Base-by-base conservation (phyloP, 2,113 vertebrate species). In the Melanocharis versteri region DNA sequence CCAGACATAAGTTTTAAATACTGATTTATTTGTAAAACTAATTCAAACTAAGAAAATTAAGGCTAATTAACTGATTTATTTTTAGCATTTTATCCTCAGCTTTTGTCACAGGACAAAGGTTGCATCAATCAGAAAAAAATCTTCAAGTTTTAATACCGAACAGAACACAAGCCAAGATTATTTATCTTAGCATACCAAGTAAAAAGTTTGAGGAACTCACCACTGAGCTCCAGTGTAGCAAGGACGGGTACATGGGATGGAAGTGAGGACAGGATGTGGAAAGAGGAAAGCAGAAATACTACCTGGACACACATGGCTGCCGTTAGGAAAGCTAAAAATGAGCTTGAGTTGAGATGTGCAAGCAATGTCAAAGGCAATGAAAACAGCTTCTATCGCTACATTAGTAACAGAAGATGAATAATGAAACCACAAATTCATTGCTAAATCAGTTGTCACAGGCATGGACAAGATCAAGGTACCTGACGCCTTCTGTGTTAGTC, bases 241-340 rank as follows among this genome's bases (percentile, higher is more conserved):
- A n/a, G 47, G 8, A 30, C 0, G 0, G 10, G 20, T 31, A 28
- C 20, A n/a, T 0, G 7, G 22, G 58, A 44, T 33, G 20, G 42
- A 79, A 23, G 22, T 11, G 80, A 86, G 42, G 61, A 66, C 13
- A 62, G 16, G 39, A n/a, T 44, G 18, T 19, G 16, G 28, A 58
- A 71, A 11, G 7, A 91, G 8, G 12, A 82, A 75, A 33, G 31
- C 7, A 42, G 37, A 86, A 91, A 61, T 20, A 66, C 27, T 40
- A 45, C 23, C 42, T 66, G 37, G 48, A 23, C 37, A 30, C 1
- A 24, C 18, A 51, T 0, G 14, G 24, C 5, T 62, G 80, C n/a
- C 17, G 7, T 24, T 40, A 51, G 33, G 61, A 79, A 86, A 72
- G 48, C 28, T 53, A 33, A 44, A 87, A 16, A 71, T 17, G 21